Evolutionary conservation across 2,888 invertebrate species (phyloP).

Genomic region (Eudasyphora cyanicolor): DNA sequence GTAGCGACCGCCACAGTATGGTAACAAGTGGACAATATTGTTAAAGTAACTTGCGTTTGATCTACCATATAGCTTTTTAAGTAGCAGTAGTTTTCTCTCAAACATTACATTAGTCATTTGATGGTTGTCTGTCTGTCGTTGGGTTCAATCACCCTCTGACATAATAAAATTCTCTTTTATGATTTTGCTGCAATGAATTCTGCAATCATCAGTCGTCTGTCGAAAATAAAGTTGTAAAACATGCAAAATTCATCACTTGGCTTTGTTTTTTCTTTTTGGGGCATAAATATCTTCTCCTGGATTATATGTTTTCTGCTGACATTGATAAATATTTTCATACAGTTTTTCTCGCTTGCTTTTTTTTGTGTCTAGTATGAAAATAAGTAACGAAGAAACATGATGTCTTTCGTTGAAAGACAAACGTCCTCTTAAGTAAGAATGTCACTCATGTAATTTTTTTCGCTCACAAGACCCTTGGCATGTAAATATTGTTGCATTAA

Average conservation of each 20-base stretch:
- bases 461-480: not conserved
- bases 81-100: slow-evolving; percentile 22
- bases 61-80: slow-evolving; percentile 42
- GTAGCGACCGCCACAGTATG: too few relatives aligned
- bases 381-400: not conserved
- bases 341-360: not conserved
- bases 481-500: too few relatives aligned
- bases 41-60: slow-evolving; percentile 4
- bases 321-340: not conserved
- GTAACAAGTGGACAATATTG: slow-evolving; percentile 30
- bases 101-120: too few relatives aligned
- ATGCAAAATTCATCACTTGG: not conserved
- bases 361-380: not conserved
- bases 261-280: too few relatives aligned
- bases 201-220: too few relatives aligned
- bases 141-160: too few relatives aligned
- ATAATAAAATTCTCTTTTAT: too few relatives aligned
- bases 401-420: too few relatives aligned
- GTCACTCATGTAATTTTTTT: not conserved
- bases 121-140: too few relatives aligned
- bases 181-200: too few relatives aligned
- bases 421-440: not conserved
- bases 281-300: not conserved
- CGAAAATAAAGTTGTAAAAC: not conserved
- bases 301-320: not conserved